Conservation (phyloP, 2,888 invertebrate species). For the Plutella xylostella region DNA sequence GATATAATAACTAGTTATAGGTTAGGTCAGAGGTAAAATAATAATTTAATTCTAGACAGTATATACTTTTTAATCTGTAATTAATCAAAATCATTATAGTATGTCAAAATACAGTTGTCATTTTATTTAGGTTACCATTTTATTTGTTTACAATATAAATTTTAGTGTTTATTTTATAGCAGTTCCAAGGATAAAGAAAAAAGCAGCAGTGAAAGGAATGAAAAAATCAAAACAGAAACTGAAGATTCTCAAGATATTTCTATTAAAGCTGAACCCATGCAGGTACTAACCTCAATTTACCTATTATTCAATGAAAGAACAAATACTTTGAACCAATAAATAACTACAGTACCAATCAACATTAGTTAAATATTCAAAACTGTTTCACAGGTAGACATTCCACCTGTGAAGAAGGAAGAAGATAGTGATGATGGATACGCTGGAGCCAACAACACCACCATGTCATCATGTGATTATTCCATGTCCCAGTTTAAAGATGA, state of each 20-base stretch:
- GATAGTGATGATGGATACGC: slow-evolving; percentile 52
- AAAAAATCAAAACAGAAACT: slow-evolving; percentile 37
- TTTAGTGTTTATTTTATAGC: too few species aligned
- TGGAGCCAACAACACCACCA: slow-evolving; percentile 61
- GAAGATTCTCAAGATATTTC: slow-evolving; percentile 41
- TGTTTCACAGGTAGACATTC: slow-evolving; percentile 36
- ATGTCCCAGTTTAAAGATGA: slow-evolving; percentile 76
- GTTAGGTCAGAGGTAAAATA: too few species aligned
- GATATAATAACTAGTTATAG: too few species aligned
- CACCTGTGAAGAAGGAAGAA: slow-evolving; percentile 54
- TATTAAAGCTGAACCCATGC: slow-evolving; percentile 52
- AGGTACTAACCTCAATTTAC: slow-evolving; percentile 27
- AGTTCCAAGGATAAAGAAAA: slow-evolving; percentile 45
- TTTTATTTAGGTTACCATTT: too few species aligned
- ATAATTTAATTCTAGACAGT: too few species aligned
- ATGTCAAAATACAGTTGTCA: too few species aligned
- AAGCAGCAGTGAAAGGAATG: slow-evolving; percentile 35
- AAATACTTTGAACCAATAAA: background rate
- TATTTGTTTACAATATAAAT: too few species aligned
- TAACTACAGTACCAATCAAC: too few species aligned
- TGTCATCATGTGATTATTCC: slow-evolving; percentile 80
- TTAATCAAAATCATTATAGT: too few species aligned
- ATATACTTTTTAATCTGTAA: too few species aligned
- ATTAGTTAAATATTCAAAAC: too few species aligned
- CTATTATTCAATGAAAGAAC: background rate